Evolutionary conservation across 2,888 invertebrate genomes (phyloP).

Genomic region (Parnassius smintheus): DNA sequence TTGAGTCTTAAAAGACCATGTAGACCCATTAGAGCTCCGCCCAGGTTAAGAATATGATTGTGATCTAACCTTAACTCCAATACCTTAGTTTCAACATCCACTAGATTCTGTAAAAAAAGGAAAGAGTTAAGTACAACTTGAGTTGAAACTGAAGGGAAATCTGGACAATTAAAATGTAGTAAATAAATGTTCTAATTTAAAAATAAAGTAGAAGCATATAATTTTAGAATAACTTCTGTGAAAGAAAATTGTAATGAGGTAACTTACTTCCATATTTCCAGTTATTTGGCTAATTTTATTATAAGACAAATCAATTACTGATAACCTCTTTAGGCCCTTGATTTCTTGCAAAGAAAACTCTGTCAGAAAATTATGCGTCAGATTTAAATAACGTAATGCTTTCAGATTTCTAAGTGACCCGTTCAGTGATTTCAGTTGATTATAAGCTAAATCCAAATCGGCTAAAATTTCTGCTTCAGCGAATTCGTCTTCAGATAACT

Average conservation of each 20-base stretch:
- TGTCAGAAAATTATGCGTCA: conserved; percentile 87
- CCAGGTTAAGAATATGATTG: conserved; percentile 86
- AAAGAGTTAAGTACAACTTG: neutral
- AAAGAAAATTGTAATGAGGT: neutral
- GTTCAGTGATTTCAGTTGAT: conserved; percentile 86
- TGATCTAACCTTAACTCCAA: conserved; percentile 87
- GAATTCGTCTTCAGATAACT: conserved; percentile 89
- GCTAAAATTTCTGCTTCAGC: conserved; percentile 85
- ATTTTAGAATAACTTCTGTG: too few species aligned
- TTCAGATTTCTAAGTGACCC: conserved; percentile 86
- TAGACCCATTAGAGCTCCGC: conserved; percentile 88
- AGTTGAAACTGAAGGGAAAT: too few species aligned
- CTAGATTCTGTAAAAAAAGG: conserved; percentile 83
- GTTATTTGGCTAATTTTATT: conserved; percentile 86
- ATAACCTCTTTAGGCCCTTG: conserved; percentile 86
- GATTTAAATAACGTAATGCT: conserved; percentile 85
- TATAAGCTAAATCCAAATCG: conserved; percentile 86
- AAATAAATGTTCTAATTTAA: too few species aligned
- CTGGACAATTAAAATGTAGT: too few species aligned
- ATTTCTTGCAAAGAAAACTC: conserved; percentile 92
- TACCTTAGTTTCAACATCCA: conserved; percentile 88
- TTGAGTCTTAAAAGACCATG: conserved; percentile 87
- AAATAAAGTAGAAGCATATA: too few species aligned
- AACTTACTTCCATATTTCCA: conserved; percentile 83
- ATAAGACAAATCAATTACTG: conserved; percentile 87